Conservation (phyloP, 2,113 vertebrate genomes). For the Bos javanicus region DNA sequence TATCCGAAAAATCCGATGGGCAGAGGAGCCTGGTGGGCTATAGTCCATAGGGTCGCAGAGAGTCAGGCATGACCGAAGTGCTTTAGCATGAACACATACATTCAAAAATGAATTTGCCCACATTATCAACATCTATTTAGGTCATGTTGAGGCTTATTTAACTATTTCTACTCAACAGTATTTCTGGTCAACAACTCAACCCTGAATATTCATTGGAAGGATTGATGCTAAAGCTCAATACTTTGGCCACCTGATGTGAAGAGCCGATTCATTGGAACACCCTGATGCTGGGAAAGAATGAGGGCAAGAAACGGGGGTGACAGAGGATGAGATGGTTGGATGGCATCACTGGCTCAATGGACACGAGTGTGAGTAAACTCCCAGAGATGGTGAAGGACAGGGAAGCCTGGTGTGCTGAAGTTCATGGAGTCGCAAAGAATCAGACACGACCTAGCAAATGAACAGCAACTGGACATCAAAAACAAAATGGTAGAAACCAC, state of each 20-base stretch:
- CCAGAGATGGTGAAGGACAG: background rate
- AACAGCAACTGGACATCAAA: background rate
- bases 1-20: background rate
- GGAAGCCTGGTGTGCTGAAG: background rate
- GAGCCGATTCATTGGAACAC: background rate
- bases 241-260: background rate
- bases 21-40: background rate
- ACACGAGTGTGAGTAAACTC: background rate
- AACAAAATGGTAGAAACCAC: background rate
- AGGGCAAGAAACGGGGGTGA: fast-evolving
- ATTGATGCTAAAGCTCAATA: background rate
- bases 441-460: background rate
- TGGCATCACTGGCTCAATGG: background rate
- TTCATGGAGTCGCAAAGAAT: background rate
- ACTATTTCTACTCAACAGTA: background rate
- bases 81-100: background rate
- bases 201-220: background rate
- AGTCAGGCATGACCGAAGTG: background rate
- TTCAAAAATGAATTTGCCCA: background rate
- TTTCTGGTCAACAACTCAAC: background rate
- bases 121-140: background rate
- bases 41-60: background rate
- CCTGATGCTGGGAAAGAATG: background rate
- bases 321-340: background rate
- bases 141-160: background rate